Conservation (phyloP, 2,888 invertebrate species). For the Colletes collaris region DNA sequence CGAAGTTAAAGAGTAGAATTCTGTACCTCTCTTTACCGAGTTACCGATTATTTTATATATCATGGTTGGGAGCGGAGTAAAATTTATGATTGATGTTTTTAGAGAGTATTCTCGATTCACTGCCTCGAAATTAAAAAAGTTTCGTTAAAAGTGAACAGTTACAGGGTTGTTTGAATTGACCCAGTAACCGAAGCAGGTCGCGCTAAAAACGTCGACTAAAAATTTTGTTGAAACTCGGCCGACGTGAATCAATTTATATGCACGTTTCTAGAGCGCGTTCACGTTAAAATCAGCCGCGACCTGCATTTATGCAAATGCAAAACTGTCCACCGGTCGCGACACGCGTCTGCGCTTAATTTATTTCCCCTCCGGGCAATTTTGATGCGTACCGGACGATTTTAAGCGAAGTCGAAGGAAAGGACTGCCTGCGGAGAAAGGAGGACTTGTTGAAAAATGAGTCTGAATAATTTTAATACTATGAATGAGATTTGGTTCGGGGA, state of each 20-base stretch:
- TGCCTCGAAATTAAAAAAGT: too few species aligned
- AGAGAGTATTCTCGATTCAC: too few species aligned
- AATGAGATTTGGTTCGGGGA: background rate
- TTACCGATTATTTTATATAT: too few species aligned
- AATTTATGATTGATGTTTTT: too few species aligned
- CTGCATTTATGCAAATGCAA: conserved; percentile 72
- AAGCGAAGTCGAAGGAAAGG: conserved; percentile 18
- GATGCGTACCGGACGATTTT: conserved; percentile 12
- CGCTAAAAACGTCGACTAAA: background rate
- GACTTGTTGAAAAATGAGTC: conserved; percentile 36
- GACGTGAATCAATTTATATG: conserved; percentile 44
- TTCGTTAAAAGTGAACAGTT: too few species aligned
- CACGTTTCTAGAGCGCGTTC: conserved; percentile 20
- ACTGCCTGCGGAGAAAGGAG: conserved; percentile 4
- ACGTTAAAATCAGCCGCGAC: conserved; percentile 46
- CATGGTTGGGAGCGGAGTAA: too few species aligned
- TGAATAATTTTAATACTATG: conserved; percentile 47
- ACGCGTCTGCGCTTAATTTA: conserved; percentile 68
- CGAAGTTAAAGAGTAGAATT: too few species aligned
- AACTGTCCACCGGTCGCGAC: conserved; percentile 54
- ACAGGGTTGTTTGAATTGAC: too few species aligned
- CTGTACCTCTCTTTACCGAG: too few species aligned
- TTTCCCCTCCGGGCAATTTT: conserved; percentile 58
- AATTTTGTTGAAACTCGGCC: background rate
- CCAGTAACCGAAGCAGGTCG: too few species aligned